A percentile compares a stretch with the other conserved stretches of the same genome.
phyloP scores from a whole-genome alignment of 1,140 invertebrate genomes.

The Nephila pilipes region DNA sequence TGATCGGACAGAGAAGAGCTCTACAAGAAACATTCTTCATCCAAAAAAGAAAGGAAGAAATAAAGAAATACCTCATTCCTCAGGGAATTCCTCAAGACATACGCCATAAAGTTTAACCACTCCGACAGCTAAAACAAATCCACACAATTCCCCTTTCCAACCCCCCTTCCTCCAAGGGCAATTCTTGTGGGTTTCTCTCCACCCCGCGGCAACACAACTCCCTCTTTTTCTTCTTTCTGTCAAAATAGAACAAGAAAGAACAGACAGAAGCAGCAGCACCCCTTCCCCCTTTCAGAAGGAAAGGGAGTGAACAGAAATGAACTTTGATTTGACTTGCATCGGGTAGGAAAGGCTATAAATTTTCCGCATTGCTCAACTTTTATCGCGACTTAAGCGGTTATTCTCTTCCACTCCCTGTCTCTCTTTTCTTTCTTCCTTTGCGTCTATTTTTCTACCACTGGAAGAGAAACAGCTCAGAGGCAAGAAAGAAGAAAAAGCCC shows the following conservation, averaged over 20 bases:
- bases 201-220: background rate
- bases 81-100: background rate
- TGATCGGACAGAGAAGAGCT: background rate
- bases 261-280: background rate
- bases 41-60: background rate
- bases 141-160: background rate
- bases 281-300: background rate
- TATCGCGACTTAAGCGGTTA: slow-evolving; percentile 69
- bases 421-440: slow-evolving; percentile 5
- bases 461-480: slow-evolving; percentile 8
- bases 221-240: background rate
- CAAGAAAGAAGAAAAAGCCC: background rate
- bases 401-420: slow-evolving; percentile 11
- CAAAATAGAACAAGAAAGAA: background rate
- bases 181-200: background rate
- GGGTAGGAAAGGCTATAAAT: slow-evolving; percentile 53
- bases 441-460: background rate
- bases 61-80: background rate
- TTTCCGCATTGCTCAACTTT: slow-evolving; percentile 68
- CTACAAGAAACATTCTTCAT: background rate
- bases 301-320: slow-evolving; percentile 25
- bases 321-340: slow-evolving; percentile 64
- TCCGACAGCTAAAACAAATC: slow-evolving; percentile 16
- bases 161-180: background rate
- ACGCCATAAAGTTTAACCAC: slow-evolving; percentile 26